A percentile compares a stretch with the other conserved stretches of the same genome.
phyloP scores from a whole-genome alignment of 2,797 vertebrate species.

The Neoniphon sammara region DNA sequence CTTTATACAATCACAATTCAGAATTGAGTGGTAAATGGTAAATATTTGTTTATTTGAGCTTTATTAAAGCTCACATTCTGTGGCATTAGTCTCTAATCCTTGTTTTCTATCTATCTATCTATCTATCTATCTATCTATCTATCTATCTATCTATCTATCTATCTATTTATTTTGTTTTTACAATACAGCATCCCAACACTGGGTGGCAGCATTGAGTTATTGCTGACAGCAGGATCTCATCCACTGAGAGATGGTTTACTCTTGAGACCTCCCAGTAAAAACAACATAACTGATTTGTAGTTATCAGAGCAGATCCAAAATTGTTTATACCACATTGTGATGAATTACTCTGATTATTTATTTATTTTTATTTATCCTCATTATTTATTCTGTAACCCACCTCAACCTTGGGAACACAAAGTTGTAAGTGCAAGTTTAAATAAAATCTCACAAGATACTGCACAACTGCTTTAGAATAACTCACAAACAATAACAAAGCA shows the following conservation, averaged over 20 bases:
- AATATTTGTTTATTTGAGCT: not conserved
- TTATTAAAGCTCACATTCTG: not conserved
- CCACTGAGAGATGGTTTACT: not conserved
- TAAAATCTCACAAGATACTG: too few relatives aligned
- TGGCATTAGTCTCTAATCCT: not conserved
- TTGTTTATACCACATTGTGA: not conserved
- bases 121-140: not conserved
- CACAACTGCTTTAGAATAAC: not conserved
- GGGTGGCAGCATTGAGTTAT: conserved; percentile 84
- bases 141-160: too few relatives aligned
- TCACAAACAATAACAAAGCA: not conserved
- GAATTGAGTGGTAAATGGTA: conserved; percentile 1
- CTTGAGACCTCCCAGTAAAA: conserved; percentile 23
- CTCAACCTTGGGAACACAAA: not conserved
- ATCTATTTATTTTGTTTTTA: not conserved
- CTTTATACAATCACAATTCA: not conserved
- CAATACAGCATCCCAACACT: conserved; percentile 49
- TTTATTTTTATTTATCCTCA: not conserved
- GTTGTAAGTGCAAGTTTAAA: not conserved
- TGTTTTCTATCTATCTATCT: too few relatives aligned
- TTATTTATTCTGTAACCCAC: not conserved
- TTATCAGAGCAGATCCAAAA: conserved; percentile 8
- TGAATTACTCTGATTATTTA: not conserved
- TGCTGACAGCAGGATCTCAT: conserved; percentile 32
- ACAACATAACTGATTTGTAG: conserved; percentile 30